Percentiles rank a stretch among this genome's conserved stretches.
phyloP scores from a whole-genome alignment of 2,888 invertebrate species.

The Morinoia aosen region DNA sequence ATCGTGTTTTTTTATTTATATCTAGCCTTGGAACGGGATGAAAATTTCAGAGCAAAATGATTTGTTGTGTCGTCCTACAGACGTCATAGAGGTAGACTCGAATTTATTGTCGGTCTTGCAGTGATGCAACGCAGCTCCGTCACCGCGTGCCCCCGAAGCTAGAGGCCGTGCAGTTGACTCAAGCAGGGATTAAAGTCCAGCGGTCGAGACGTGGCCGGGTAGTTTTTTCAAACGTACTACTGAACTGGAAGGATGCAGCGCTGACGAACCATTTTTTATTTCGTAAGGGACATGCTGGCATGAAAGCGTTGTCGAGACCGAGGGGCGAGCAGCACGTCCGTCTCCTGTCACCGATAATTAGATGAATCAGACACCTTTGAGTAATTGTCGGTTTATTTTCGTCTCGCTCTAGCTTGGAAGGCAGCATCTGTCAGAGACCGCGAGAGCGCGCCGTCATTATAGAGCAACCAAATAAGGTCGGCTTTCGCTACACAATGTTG shows the following conservation, averaged over 20 bases:
- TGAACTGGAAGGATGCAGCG: neutral
- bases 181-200: neutral
- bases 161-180: neutral
- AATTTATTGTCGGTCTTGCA: neutral
- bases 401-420: neutral
- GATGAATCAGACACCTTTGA: slow-evolving; percentile 43
- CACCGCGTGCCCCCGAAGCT: neutral
- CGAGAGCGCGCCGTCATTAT: slow-evolving; percentile 5
- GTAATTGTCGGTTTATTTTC: slow-evolving; percentile 51
- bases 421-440: slow-evolving; percentile 34
- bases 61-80: neutral
- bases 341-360: slow-evolving; percentile 49
- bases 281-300: neutral
- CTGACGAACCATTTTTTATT: slow-evolving; percentile 36
- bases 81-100: neutral
- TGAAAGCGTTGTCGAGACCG: slow-evolving; percentile 42
- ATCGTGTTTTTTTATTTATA: neutral
- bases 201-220: neutral
- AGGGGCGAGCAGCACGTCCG: slow-evolving; percentile 1
- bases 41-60: neutral
- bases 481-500: slow-evolving; percentile 34
- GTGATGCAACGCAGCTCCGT: neutral
- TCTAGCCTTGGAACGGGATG: neutral
- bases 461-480: slow-evolving; percentile 41
- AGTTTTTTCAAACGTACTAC: neutral